Conservation (phyloP, 2,888 invertebrate species). For the Patella depressa region DNA sequence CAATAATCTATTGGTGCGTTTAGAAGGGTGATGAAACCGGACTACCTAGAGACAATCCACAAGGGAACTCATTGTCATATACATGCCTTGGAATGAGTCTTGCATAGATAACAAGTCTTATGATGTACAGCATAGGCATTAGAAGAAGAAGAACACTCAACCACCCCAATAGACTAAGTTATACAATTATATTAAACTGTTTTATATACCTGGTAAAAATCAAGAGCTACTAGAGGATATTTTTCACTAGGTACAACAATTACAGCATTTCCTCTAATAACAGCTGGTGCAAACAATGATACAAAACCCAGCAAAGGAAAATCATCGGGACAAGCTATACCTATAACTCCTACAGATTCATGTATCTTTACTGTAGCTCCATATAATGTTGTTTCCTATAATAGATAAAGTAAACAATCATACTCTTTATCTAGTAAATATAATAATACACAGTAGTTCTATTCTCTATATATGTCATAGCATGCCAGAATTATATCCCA, state of each 20-base stretch:
- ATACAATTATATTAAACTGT: too few relatives aligned
- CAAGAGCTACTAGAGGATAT: constrained; percentile 68
- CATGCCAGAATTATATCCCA: too few relatives aligned
- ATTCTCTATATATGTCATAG: too few relatives aligned
- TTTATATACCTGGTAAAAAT: constrained; percentile 69
- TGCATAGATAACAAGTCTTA: too few relatives aligned
- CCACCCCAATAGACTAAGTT: too few relatives aligned
- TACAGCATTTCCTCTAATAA: constrained; percentile 71
- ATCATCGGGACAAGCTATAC: constrained; percentile 71
- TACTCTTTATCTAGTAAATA: background rate
- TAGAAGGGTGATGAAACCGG: too few relatives aligned
- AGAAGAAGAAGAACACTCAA: too few relatives aligned
- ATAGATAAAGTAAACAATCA: background rate
- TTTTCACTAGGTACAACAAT: constrained; percentile 71
- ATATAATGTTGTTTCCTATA: constrained; percentile 69
- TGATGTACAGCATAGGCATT: too few relatives aligned
- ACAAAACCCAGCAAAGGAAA: constrained; percentile 71
- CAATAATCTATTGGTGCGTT: too few relatives aligned
- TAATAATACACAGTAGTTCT: background rate
- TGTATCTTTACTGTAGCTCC: constrained; percentile 70
- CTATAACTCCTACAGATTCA: constrained; percentile 72
- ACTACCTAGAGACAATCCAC: too few relatives aligned
- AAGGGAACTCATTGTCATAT: too few relatives aligned
- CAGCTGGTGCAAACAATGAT: constrained; percentile 71
- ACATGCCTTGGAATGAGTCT: too few relatives aligned